Evolutionary conservation across 2,888 invertebrate genomes (phyloP).

Genomic region (Gibbula magus): DNA sequence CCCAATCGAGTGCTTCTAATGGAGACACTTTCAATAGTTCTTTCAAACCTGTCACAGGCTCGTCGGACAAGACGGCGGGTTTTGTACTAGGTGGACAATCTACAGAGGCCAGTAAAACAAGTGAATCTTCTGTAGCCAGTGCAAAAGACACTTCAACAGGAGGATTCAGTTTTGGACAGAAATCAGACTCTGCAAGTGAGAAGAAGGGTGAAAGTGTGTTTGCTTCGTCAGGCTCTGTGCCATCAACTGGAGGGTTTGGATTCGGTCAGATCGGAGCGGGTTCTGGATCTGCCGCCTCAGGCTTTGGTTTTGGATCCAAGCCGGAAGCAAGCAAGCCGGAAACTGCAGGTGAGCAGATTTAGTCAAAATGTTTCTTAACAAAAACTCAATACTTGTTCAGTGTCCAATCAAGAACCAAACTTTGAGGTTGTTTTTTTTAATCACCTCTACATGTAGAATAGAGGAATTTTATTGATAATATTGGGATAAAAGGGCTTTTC

Average conservation of each 20-base stretch:
- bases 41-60: not conserved
- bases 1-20: slow-evolving; percentile 16
- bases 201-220: slow-evolving; percentile 12
- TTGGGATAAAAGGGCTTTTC: no score
- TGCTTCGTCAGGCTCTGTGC: slow-evolving; percentile 21
- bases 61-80: not conserved
- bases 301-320: not conserved
- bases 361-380: no score
- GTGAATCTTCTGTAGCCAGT: slow-evolving; percentile 3
- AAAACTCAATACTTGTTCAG: no score
- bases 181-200: slow-evolving; percentile 20
- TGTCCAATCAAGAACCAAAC: no score
- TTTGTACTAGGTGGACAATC: slow-evolving; percentile 17
- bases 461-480: no score
- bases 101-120: slow-evolving; percentile 6
- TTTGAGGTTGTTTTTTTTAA: no score
- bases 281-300: not conserved
- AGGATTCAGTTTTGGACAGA: slow-evolving; percentile 30
- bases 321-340: not conserved
- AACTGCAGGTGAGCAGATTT: not conserved
- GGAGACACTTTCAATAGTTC: slow-evolving; percentile 21
- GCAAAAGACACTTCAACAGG: not conserved
- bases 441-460: no score
- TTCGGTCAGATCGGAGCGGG: slow-evolving; percentile 34
- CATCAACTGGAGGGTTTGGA: slow-evolving; percentile 30